A percentile compares a stretch with the other conserved stretches of the same genome.
Conservation (phyloP, 2,797 vertebrate genomes). For the Girardinus metallicus region DNA sequence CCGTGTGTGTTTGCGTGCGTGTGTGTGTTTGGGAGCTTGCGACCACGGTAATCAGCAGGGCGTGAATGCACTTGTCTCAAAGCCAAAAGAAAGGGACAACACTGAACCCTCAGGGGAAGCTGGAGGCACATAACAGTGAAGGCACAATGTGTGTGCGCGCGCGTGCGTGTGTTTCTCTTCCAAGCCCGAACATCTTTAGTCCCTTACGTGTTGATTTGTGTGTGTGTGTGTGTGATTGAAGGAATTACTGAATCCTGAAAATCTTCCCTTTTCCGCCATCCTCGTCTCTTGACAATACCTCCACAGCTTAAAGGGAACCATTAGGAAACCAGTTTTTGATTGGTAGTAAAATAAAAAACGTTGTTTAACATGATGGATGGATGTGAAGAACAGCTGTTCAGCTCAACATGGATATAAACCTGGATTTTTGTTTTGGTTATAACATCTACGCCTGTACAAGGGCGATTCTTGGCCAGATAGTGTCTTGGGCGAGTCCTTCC, state of each 20-base stretch:
- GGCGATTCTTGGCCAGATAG: not conserved
- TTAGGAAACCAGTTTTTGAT: not conserved
- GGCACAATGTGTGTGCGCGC: slow-evolving; percentile 24
- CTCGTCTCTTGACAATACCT: not conserved
- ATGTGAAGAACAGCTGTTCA: not conserved
- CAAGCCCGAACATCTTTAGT: not conserved
- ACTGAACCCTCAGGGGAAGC: slow-evolving; percentile 54
- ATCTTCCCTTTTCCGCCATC: not conserved
- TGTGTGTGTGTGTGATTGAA: not conserved
- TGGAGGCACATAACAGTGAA: slow-evolving; percentile 12
- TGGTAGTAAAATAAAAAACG: not conserved
- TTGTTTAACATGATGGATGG: not conserved
- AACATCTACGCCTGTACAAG: not conserved
- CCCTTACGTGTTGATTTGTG: slow-evolving; percentile 16
- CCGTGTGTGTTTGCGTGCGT: not conserved
- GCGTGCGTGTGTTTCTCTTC: slow-evolving; percentile 2
- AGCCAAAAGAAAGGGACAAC: slow-evolving; percentile 45
- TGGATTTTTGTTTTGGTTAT: not conserved
- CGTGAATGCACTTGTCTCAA: slow-evolving; percentile 34
- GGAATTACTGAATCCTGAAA: not conserved
- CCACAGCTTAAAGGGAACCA: not conserved
- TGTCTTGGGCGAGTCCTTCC: not conserved
- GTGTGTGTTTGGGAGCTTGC: slow-evolving; percentile 4
- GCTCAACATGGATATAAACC: not conserved
- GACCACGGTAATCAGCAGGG: slow-evolving; percentile 40